A percentile compares a stretch with the other conserved stretches of the same genome.
These are phyloP conservation scores for Lacerta agilis DNA, from an alignment of 2,797 vertebrate genomes.

Conservation along the genomic window DNA sequence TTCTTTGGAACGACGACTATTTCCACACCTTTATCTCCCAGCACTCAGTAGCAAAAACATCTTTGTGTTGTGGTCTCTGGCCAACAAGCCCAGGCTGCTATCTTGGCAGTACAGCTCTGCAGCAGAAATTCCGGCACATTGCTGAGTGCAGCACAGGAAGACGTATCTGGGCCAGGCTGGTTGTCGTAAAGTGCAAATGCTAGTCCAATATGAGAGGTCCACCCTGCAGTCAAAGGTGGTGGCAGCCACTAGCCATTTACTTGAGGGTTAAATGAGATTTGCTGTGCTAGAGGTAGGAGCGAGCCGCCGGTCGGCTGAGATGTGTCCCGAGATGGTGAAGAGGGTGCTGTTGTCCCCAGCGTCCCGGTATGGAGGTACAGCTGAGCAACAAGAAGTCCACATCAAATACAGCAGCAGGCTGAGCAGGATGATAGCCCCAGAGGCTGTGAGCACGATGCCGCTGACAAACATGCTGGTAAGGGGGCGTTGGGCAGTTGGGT, in stretches of 20 bases:
- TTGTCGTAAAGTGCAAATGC: constrained; percentile 23
- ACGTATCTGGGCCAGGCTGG: neutral
- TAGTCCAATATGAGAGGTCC: neutral
- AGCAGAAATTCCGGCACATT: neutral
- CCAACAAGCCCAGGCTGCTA: neutral
- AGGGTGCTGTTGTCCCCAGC: constrained; percentile 77
- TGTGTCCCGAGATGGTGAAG: constrained; percentile 91
- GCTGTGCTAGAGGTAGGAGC: constrained; percentile 94
- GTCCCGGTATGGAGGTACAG: constrained; percentile 62
- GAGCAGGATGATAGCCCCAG: constrained; percentile 84
- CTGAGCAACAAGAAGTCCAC: constrained; percentile 67
- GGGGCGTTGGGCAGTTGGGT: constrained; percentile 81
- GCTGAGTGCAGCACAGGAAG: neutral
- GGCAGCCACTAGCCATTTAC: no score
- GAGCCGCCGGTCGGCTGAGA: constrained; percentile 78
- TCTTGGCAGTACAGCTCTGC: neutral
- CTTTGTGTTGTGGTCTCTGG: neutral
- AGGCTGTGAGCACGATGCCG: constrained; percentile 86
- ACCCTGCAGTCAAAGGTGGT: neutral
- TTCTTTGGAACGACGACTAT: neutral
- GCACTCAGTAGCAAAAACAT: neutral
- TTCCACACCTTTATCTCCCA: neutral
- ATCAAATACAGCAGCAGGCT: constrained; percentile 77
- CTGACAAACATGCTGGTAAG: constrained; percentile 94
- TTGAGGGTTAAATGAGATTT: constrained; percentile 88